phyloP scores from a whole-genome alignment of 1,140 invertebrate species.

The Diorhabda carinulata region DNA sequence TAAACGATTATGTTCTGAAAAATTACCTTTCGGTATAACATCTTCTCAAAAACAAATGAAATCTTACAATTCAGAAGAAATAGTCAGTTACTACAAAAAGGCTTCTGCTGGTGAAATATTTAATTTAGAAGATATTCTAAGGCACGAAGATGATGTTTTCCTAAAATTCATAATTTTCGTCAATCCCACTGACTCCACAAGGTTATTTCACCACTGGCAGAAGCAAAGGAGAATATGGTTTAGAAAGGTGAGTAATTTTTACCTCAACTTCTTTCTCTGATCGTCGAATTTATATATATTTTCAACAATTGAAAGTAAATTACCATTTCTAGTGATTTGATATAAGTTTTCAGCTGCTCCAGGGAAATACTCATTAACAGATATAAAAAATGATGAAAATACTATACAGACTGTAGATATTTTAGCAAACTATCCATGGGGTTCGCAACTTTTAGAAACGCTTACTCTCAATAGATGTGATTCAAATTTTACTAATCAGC shows the following conservation, averaged over 20 bases:
- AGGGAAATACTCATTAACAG: slow-evolving; percentile 57
- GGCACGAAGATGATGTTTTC: slow-evolving; percentile 14
- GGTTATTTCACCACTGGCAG: slow-evolving; percentile 66
- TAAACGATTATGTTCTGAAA: slow-evolving; percentile 38
- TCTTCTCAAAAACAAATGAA: slow-evolving; percentile 32
- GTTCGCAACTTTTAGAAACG: slow-evolving; percentile 45
- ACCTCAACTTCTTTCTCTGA: too few relatives aligned
- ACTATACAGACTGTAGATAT: slow-evolving; percentile 50
- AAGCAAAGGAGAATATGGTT: slow-evolving; percentile 76
- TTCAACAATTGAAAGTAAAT: neutral
- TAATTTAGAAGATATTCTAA: slow-evolving; percentile 28
- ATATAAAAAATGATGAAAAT: slow-evolving; percentile 49
- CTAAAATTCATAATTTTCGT: slow-evolving; percentile 47
- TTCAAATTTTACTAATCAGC: slow-evolving; percentile 14
- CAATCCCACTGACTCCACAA: slow-evolving; percentile 47
- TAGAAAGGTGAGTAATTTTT: slow-evolving; percentile 57
- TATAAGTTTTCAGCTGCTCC: slow-evolving; percentile 61
- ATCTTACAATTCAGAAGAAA: slow-evolving; percentile 16
- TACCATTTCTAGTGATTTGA: neutral
- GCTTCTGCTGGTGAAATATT: slow-evolving; percentile 25
- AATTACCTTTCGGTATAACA: slow-evolving; percentile 56
- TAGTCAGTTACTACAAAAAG: slow-evolving; percentile 20
- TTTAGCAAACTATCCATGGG: slow-evolving; percentile 52
- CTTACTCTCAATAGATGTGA: slow-evolving; percentile 19
- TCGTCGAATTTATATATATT: too few relatives aligned